phyloP scores from a whole-genome alignment of 2,113 vertebrate species.

The Maccullochella peelii region DNA sequence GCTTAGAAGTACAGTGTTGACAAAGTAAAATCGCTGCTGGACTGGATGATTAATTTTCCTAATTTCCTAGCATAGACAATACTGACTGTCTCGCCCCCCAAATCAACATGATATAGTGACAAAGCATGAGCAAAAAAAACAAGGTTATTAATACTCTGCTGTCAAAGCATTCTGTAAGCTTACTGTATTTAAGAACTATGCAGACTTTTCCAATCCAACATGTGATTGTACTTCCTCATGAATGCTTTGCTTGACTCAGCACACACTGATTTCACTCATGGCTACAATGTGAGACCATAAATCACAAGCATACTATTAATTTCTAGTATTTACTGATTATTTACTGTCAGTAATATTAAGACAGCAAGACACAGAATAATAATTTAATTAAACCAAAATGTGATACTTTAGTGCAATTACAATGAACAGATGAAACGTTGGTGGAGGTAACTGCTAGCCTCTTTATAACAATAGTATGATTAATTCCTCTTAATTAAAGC shows the following conservation, averaged over 20 bases:
- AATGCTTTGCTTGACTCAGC: neutral
- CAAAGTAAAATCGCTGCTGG: conserved; percentile 17
- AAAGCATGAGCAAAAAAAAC: neutral
- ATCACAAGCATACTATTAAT: neutral
- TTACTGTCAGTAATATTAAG: neutral
- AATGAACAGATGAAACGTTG: neutral
- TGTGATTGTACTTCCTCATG: conserved; percentile 30
- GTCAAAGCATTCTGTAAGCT: conserved; percentile 15
- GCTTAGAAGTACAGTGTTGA: neutral
- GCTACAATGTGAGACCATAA: neutral
- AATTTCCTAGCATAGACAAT: neutral
- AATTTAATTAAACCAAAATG: neutral
- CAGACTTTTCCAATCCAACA: neutral
- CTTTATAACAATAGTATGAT: neutral
- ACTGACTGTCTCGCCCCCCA: neutral
- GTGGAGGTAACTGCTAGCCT: neutral
- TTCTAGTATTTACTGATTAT: neutral
- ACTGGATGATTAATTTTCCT: conserved; percentile 1
- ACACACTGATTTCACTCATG: conserved; percentile 1
- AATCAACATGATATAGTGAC: neutral
- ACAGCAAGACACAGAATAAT: neutral
- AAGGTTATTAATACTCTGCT: neutral
- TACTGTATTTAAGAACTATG: conserved; percentile 5
- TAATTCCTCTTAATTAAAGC: conserved; percentile 3
- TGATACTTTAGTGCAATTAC: neutral